Evolutionary conservation across 2,797 vertebrate species (phyloP).

Genomic region (Xiphophorus birchmanni): DNA sequence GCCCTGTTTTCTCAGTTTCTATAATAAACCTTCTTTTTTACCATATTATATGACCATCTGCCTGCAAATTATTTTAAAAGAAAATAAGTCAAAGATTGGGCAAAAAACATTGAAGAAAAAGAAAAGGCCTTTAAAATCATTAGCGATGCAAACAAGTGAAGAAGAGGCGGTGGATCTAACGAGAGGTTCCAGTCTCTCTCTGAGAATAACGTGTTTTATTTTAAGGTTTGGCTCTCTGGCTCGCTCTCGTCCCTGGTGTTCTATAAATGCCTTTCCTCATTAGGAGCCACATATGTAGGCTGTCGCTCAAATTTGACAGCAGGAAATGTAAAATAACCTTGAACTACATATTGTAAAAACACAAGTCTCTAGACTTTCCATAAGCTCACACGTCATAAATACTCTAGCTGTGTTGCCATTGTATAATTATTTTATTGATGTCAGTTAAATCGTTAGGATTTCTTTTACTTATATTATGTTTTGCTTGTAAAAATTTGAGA

Average conservation of each 20-base stretch:
- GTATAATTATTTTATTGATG: neutral
- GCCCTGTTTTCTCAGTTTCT: neutral
- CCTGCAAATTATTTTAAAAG: neutral
- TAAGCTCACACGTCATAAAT: conserved; percentile 6
- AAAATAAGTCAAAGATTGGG: neutral
- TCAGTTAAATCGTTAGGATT: conserved; percentile 6
- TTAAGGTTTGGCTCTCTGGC: conserved; percentile 76
- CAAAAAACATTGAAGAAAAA: neutral
- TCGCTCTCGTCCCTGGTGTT: conserved; percentile 69
- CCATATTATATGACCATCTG: neutral
- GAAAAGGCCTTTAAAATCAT: conserved; percentile 29
- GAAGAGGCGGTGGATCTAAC: conserved; percentile 52
- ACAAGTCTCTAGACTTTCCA: conserved; percentile 18
- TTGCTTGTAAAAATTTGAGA: conserved; percentile 1
- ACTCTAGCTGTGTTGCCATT: neutral
- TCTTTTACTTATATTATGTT: neutral
- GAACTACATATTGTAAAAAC: conserved; percentile 75
- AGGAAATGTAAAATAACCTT: conserved; percentile 78
- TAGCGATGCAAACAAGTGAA: conserved; percentile 21
- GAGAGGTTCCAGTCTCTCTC: conserved; percentile 62
- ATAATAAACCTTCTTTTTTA: neutral
- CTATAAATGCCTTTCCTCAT: conserved; percentile 78
- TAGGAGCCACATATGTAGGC: conserved; percentile 77
- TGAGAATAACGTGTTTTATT: conserved; percentile 79
- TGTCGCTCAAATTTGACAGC: conserved; percentile 74